Evolutionary conservation across 1,140 invertebrate species (phyloP).

Genomic region (Calephelis nemesis): DNA sequence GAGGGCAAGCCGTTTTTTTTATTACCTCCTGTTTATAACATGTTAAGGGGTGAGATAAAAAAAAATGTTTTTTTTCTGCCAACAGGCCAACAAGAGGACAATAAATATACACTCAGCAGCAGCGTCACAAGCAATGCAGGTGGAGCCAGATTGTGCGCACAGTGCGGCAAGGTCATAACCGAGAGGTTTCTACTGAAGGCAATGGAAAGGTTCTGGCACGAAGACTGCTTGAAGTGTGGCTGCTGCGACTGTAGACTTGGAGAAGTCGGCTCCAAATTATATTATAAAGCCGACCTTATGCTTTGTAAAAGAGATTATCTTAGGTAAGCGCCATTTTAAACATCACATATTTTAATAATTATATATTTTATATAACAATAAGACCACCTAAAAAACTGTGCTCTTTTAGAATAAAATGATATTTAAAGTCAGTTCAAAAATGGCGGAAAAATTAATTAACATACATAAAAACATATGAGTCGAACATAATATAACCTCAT

Average conservation of each 20-base stretch:
- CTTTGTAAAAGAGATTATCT: slow-evolving; percentile 96
- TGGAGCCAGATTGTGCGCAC: slow-evolving; percentile 83
- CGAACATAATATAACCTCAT: too few relatives aligned
- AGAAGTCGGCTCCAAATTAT: slow-evolving; percentile 94
- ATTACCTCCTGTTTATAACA: too few relatives aligned
- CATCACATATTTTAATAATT: too few relatives aligned
- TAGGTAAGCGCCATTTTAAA: slow-evolving; percentile 77
- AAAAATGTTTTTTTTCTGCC: slow-evolving; percentile 23
- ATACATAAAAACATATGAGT: too few relatives aligned
- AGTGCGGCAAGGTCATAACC: slow-evolving; percentile 87
- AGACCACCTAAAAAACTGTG: too few relatives aligned
- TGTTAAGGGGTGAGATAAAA: too few relatives aligned
- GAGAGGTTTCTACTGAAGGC: slow-evolving; percentile 89
- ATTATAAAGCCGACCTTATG: slow-evolving; percentile 95
- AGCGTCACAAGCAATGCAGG: slow-evolving; percentile 59
- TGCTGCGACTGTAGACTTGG: slow-evolving; percentile 95
- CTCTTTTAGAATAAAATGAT: too few relatives aligned
- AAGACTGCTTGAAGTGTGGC: slow-evolving; percentile 95
- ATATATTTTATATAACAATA: too few relatives aligned
- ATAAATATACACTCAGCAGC: slow-evolving; percentile 64
- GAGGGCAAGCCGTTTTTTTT: too few relatives aligned
- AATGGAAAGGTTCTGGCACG: slow-evolving; percentile 95
- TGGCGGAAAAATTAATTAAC: too few relatives aligned
- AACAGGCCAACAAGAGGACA: slow-evolving; percentile 73
- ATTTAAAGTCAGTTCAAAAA: too few relatives aligned